Base-by-base conservation (phyloP, 2,113 vertebrate genomes). In the Catharus minimus region DNA sequence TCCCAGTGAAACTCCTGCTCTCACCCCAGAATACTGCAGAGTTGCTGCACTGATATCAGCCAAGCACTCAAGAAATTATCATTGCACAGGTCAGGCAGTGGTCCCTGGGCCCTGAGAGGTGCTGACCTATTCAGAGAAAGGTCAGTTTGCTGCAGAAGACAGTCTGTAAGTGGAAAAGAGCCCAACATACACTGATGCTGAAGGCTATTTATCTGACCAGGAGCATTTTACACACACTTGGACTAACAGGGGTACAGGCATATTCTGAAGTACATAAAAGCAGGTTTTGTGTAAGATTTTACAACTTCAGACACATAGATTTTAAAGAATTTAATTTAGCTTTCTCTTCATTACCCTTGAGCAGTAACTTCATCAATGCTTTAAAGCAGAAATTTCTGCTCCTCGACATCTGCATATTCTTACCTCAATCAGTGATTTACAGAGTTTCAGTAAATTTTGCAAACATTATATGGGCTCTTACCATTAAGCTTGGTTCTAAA, bases 81-180 rank as follows among this genome's bases (percentile, higher is more conserved):
- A 11, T 2, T 72, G 55, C 33, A 47, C 13, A 95, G 94, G 74
- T 76, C 92, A 93, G 94, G 73, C 10, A 24, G 32, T 58, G 86
- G 49, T 92, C 92, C 89, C 84, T 72, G 74, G 68, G 87, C 77
- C 93, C 89, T 82, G 39, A 15, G 22, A 89, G 76, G 68, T 49
- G 61, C 9, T 94, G 93, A 95, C 82, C 92, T 95, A 84, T 82
- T 95, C 94, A 93, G 67, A 83, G 57, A 93, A 95, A 96, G 93
- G 96, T 96, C 92, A 94, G 39, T 28, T 30, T 88, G 56, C 76
- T 88, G 82, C 12, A 94, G 77, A 89, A 94, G 69, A 65, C 68
- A 89, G 75, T 77, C 92, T 76, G 32, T 72, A 64, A 94, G 73
- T 8, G 6, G 75, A 72, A 92, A 93, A 93, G 66, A 84, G 60